Evolutionary conservation across 2,797 vertebrate genomes (phyloP).

Genomic region (Zenarchopterus dispar): DNA sequence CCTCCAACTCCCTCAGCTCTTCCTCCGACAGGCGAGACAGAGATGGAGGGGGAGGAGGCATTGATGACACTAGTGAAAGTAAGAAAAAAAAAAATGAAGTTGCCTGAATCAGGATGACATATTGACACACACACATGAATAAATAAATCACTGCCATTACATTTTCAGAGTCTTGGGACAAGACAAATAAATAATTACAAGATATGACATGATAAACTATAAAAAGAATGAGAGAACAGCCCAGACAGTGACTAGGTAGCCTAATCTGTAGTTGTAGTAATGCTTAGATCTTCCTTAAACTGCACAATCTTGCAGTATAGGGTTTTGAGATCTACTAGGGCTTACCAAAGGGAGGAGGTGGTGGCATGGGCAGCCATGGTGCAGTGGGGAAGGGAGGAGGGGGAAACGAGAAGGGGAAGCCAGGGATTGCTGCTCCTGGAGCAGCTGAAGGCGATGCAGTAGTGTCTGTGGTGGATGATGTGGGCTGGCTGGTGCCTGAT

Average conservation of each 20-base stretch:
- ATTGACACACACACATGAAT: too few species aligned
- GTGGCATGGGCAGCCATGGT: slow-evolving; percentile 92
- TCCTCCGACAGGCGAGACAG: slow-evolving; percentile 90
- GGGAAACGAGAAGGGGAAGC: slow-evolving; percentile 87
- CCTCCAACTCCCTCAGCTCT: slow-evolving; percentile 91
- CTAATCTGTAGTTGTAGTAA: too few species aligned
- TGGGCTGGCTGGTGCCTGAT: slow-evolving; percentile 70
- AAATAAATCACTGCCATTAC: too few species aligned
- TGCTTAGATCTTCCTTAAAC: too few species aligned
- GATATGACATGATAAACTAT: background rate
- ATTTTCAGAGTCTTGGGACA: background rate
- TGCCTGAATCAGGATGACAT: background rate
- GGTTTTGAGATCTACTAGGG: background rate
- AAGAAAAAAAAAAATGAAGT: background rate
- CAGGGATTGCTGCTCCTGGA: slow-evolving; percentile 77
- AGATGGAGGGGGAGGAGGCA: slow-evolving; percentile 91
- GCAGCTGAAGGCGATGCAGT: slow-evolving; percentile 62
- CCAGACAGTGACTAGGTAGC: too few species aligned
- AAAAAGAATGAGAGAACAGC: background rate
- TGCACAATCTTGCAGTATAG: too few species aligned
- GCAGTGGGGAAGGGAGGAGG: slow-evolving; percentile 87
- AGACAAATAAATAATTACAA: background rate
- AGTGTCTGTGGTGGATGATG: slow-evolving; percentile 62
- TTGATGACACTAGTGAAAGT: slow-evolving; percentile 86
- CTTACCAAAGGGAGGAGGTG: slow-evolving; percentile 92